phyloP scores from a whole-genome alignment of 2,797 vertebrate species.

The Pyrocephalus nanus region DNA sequence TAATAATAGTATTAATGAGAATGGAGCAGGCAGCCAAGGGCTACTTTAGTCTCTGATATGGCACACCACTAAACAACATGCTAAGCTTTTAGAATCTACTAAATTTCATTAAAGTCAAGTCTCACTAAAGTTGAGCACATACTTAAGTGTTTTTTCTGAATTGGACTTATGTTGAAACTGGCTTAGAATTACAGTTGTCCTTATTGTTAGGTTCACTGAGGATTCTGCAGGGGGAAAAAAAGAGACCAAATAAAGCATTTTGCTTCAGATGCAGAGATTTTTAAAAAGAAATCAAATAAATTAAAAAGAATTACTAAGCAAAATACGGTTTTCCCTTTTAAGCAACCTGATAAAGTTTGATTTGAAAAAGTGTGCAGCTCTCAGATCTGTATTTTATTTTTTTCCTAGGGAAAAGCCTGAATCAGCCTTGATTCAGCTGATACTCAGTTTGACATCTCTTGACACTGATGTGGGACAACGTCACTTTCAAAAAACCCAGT shows the following conservation, averaged over 20 bases:
- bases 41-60: conserved; percentile 18
- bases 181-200: conserved; percentile 24
- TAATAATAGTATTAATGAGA: background rate
- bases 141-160: conserved; percentile 21
- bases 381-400: background rate
- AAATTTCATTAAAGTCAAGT: conserved; percentile 4
- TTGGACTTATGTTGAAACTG: conserved; percentile 43
- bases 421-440: background rate
- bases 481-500: background rate
- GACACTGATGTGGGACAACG: background rate
- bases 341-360: background rate
- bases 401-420: background rate
- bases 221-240: background rate
- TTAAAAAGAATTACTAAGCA: background rate
- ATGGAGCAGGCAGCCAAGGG: background rate
- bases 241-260: background rate
- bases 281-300: background rate
- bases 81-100: conserved; percentile 22
- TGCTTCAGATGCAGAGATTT: background rate
- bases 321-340: background rate
- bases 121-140: background rate
- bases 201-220: conserved; percentile 23
- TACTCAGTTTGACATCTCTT: background rate
- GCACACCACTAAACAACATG: background rate
- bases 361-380: background rate